Evolutionary conservation across 2,113 vertebrate genomes (phyloP).

Genomic region (Sigmodon hispidus): DNA sequence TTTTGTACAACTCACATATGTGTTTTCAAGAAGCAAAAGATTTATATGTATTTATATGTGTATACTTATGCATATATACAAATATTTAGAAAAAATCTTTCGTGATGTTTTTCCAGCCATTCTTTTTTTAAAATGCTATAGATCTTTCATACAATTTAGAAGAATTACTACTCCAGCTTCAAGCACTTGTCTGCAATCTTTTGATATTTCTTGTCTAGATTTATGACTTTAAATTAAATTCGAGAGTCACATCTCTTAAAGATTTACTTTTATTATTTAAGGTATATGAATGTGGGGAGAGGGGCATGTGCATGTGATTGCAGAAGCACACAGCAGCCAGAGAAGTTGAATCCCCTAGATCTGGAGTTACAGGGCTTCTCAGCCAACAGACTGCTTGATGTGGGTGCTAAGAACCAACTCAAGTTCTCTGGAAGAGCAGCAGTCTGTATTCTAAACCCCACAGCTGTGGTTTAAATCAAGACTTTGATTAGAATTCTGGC

Average conservation of each 20-base stretch:
- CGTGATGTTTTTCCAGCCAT: slow-evolving; percentile 12
- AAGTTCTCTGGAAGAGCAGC: background rate
- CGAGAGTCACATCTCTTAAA: background rate
- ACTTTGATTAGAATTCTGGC: slow-evolving; percentile 27
- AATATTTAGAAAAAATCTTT: background rate
- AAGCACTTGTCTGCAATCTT: background rate
- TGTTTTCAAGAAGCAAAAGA: background rate
- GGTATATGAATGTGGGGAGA: too few relatives aligned
- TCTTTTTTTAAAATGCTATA: background rate
- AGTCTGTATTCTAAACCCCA: background rate
- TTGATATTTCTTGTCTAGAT: background rate
- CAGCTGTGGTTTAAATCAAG: slow-evolving; percentile 27
- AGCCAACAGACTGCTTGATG: background rate
- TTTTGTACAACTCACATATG: background rate
- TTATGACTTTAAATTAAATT: slow-evolving; percentile 6
- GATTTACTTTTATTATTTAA: background rate
- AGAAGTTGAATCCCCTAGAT: background rate
- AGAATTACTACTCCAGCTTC: background rate
- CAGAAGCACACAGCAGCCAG: background rate
- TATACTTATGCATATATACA: background rate
- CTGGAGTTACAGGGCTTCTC: too few relatives aligned
- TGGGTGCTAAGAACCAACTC: background rate
- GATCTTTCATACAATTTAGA: background rate
- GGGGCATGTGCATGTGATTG: background rate
- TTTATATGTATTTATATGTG: background rate